Evolutionary conservation across 2,888 invertebrate species (phyloP), one percentile per base, ranked within the genome.

Genomic region (Margaritifera margaritifera): DNA sequence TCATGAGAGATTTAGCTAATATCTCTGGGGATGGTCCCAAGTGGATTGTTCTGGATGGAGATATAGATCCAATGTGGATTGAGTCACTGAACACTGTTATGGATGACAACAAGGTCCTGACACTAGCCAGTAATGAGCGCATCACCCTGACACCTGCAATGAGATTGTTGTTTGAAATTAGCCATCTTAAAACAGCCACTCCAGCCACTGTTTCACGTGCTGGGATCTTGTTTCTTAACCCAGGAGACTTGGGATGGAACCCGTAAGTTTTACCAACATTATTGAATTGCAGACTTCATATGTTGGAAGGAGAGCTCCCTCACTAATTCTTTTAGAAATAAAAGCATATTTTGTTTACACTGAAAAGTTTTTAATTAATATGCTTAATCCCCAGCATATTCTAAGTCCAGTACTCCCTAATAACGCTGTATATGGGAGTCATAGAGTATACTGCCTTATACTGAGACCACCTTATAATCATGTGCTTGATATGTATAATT

Each of bases 41-140:
- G 90, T 98, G 98, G 98, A 97, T 98, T 81, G 93, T 98, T 62
- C 91, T 98, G 69, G 98, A 98, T 90, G 98, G 98, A 42, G 98
- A 98, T 86, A 98, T 98, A 82, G 98, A 98, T 92, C 98, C 98
- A 0, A 98, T 98, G 97, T 96, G 96, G 96, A 98, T 98, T 82
- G 98, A 98, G 89, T 97, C 97, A 18, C 91, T 98, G 69, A 98
- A 98, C 89, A 98, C 98, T 1, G 97, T 98, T 20, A 98, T 98
- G 98, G 98, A 98, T 90, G 98, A 98, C 89, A 98, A 98, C 89
- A 98, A 98, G 92, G 95, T 96, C 42, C 91, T 98, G 80, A 98
- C 98, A 1, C 91, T 98, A 81, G 98, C 98, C 42, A 97, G 97
- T 89, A 98, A 98, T 87, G 98, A 98, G 90, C 92, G 98, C 85